Evolutionary conservation across 1,140 invertebrate genomes (phyloP).

Genomic region (Drosophila prosaltans): DNA sequence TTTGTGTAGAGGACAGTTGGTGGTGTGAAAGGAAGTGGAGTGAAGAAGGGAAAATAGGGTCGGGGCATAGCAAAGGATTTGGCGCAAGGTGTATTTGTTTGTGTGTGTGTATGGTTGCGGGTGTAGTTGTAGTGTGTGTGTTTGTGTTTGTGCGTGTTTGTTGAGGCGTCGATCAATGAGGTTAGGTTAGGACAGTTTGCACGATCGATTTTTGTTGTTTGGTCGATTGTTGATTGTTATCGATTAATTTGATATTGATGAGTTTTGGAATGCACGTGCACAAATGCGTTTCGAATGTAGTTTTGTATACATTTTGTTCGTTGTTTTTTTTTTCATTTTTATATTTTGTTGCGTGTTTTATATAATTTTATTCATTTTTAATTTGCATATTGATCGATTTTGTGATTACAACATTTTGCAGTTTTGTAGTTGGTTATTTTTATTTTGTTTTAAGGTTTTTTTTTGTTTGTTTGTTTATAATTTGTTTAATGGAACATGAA

Average conservation of each 20-base stretch:
- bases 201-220: conserved; percentile 46
- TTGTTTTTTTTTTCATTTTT: conserved; percentile 43
- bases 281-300: conserved; percentile 70
- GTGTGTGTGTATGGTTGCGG: conserved; percentile 11
- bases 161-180: conserved; percentile 22
- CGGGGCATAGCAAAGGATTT: conserved; percentile 51
- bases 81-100: conserved; percentile 35
- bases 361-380: conserved; percentile 37
- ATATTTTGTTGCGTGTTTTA: conserved; percentile 41
- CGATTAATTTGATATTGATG: conserved; percentile 51
- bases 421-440: conserved; percentile 43
- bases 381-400: not conserved
- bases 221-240: conserved; percentile 33
- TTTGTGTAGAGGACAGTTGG: not conserved
- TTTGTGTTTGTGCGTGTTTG: conserved; percentile 24
- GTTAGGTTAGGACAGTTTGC: conserved; percentile 38
- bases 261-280: conserved; percentile 62
- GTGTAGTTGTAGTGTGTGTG: conserved; percentile 26
- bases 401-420: conserved; percentile 6
- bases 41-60: conserved; percentile 14
- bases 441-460: conserved; percentile 43
- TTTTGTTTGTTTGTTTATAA: conserved; percentile 8
- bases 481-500: conserved; percentile 80
- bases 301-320: conserved; percentile 77
- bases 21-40: conserved; percentile 16